A percentile compares a stretch with the other conserved stretches of the same genome.
Conservation (phyloP, 2,888 invertebrate species). For the Metopia argyrocephala region DNA sequence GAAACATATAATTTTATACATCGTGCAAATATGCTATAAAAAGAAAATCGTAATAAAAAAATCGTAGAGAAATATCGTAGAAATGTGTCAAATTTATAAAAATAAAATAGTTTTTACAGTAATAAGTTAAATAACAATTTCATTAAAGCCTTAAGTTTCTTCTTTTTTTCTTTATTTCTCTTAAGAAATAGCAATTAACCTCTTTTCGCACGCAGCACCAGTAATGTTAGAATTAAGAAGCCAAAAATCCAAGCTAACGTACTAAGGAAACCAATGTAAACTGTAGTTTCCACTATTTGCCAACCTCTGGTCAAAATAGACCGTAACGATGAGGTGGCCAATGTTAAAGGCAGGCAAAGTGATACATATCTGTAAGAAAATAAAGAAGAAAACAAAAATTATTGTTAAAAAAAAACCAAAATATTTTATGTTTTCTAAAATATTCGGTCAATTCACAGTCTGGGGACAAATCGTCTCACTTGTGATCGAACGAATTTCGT, state of each 20-base stretch:
- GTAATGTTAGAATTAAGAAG: slow-evolving; percentile 88
- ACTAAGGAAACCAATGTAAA: slow-evolving; percentile 92
- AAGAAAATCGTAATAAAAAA: no score
- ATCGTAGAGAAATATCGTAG: no score
- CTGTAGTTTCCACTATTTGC: slow-evolving; percentile 88
- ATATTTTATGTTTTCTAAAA: no score
- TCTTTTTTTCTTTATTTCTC: not conserved
- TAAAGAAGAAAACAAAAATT: slow-evolving; percentile 3
- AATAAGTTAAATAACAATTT: no score
- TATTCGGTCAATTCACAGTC: no score
- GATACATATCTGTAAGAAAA: slow-evolving; percentile 83
- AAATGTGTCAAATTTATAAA: no score
- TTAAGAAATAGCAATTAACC: slow-evolving; percentile 80
- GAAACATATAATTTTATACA: no score
- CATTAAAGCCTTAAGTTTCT: not conserved
- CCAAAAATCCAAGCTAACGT: slow-evolving; percentile 91
- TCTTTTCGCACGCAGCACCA: slow-evolving; percentile 89
- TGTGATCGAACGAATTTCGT: no score
- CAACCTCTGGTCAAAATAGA: slow-evolving; percentile 93
- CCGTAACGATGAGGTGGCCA: slow-evolving; percentile 94
- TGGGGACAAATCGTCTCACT: no score
- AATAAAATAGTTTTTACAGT: no score
- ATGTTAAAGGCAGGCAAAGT: slow-evolving; percentile 89
- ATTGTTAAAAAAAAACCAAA: no score
- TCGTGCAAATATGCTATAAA: no score